phyloP scores from a whole-genome alignment of 2,888 invertebrate species.

The Sympetrum striolatum region DNA sequence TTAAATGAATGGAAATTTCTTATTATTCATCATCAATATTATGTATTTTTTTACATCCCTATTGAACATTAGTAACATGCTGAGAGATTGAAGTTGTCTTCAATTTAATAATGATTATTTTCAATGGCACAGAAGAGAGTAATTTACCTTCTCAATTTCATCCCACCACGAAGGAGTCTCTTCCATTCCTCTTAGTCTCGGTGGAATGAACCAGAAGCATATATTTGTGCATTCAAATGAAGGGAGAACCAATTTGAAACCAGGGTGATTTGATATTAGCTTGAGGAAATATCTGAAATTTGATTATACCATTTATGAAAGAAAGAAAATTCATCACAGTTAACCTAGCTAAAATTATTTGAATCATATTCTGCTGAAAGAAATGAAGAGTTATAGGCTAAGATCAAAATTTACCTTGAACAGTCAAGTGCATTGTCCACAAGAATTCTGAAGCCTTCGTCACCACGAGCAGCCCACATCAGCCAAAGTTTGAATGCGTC shows the following conservation, averaged over 20 bases:
- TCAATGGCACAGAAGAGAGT: background rate
- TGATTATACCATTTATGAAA: background rate
- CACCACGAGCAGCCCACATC: constrained; percentile 86
- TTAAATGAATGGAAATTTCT: too few species aligned
- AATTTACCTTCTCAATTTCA: constrained; percentile 59
- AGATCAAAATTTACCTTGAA: constrained; percentile 58
- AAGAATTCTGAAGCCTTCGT: constrained; percentile 65
- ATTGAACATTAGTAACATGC: too few species aligned
- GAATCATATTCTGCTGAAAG: background rate
- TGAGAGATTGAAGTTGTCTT: too few species aligned
- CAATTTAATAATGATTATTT: too few species aligned
- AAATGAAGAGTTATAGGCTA: background rate
- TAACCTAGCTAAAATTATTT: too few species aligned
- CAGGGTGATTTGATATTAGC: constrained; percentile 62
- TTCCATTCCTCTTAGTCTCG: constrained; percentile 61
- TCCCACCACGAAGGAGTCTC: constrained; percentile 64
- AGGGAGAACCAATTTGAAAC: constrained; percentile 70
- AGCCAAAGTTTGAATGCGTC: constrained; percentile 93
- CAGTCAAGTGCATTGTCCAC: constrained; percentile 72
- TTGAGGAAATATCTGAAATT: constrained; percentile 63
- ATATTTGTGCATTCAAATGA: constrained; percentile 76
- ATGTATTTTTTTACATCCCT: too few species aligned
- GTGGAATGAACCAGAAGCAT: constrained; percentile 88
- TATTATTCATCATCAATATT: too few species aligned
- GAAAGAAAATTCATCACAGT: too few species aligned